These are phyloP conservation scores for Hystrix brachyura DNA, from an alignment of 2,113 vertebrate species.

Conservation along the genomic window DNA sequence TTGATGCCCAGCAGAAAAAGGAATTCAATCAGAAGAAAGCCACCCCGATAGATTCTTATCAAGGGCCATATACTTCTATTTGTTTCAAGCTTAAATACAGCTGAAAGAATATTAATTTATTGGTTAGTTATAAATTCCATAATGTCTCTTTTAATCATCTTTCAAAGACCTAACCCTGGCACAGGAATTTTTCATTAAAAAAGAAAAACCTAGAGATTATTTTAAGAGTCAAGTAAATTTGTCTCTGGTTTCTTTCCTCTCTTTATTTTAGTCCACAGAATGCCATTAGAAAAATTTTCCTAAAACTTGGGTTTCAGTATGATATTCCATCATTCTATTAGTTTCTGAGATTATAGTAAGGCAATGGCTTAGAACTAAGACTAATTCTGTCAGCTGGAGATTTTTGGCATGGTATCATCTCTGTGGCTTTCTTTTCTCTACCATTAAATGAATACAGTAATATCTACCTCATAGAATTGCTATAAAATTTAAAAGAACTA, in stretches of 20 bases:
- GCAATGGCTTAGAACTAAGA: background rate
- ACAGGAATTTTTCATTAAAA: constrained; percentile 44
- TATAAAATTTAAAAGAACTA: constrained; percentile 50
- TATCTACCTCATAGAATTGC: background rate
- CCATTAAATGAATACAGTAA: constrained; percentile 21
- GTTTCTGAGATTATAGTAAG: background rate
- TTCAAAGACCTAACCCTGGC: background rate
- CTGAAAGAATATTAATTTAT: constrained; percentile 84
- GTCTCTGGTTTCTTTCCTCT: background rate
- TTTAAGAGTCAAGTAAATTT: constrained; percentile 14
- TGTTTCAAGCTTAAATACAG: constrained; percentile 90
- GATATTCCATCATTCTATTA: background rate
- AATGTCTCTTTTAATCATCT: constrained; percentile 51
- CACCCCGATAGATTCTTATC: constrained; percentile 97
- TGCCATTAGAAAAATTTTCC: constrained; percentile 33
- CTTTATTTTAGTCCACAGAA: constrained; percentile 31
- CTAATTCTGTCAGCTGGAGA: background rate
- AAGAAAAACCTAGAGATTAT: constrained; percentile 62
- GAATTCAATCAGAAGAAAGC: constrained; percentile 99
- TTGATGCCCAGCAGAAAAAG: constrained; percentile 98
- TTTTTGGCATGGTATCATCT: background rate
- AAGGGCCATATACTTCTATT: constrained; percentile 93
- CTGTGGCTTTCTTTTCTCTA: constrained; percentile 15
- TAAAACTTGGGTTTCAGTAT: constrained; percentile 19
- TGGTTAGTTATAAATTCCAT: constrained; percentile 69